Conservation (phyloP, 2,113 vertebrate species). For the Ciconia maguari region DNA sequence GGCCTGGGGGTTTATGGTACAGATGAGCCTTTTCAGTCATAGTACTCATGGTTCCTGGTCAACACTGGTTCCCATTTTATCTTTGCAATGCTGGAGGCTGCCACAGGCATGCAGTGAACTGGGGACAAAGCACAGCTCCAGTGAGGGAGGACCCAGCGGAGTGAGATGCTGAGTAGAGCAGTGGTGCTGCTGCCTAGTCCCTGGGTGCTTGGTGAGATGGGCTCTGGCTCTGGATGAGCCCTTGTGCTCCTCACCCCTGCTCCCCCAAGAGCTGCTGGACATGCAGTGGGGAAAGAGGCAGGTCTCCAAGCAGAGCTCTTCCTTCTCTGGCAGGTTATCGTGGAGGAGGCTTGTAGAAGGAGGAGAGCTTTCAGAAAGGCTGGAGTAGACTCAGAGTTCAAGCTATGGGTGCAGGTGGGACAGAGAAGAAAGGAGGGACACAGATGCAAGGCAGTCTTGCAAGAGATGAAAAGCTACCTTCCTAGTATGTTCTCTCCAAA, state of each 20-base stretch:
- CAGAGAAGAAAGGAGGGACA: background rate
- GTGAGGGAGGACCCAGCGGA: background rate
- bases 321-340: background rate
- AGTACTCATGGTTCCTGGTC: rapidly evolving
- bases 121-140: background rate
- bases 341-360: background rate
- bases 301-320: background rate
- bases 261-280: background rate
- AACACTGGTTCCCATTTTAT: background rate
- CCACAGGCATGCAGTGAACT: background rate
- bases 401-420: background rate
- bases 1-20: background rate
- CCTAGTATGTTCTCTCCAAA: background rate
- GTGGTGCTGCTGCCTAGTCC: background rate
- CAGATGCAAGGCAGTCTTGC: background rate
- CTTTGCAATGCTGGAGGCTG: background rate
- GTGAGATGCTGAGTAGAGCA: background rate
- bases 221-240: background rate
- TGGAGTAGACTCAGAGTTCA: background rate
- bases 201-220: background rate
- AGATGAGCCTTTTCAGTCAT: background rate
- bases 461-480: background rate
- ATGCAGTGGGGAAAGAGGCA: background rate
- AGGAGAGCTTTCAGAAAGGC: background rate
- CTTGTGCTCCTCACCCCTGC: no score